Percentiles rank a stretch among this genome's conserved stretches.
Evolutionary conservation across 2,888 invertebrate genomes (phyloP).

Genomic region (Drosophila nr. medialis): DNA sequence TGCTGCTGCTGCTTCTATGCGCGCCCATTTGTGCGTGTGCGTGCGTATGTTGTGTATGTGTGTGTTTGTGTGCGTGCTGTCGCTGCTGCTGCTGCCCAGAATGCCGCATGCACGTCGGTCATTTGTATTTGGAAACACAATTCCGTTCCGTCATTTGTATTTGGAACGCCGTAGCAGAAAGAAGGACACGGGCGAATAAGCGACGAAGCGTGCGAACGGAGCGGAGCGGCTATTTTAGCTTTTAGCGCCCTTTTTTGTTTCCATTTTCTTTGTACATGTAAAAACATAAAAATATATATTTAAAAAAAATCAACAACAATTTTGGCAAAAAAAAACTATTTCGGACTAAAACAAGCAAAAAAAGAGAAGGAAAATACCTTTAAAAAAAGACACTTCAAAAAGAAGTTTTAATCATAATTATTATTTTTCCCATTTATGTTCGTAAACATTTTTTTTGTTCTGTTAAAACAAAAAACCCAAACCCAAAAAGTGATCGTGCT

Average conservation of each 20-base stretch:
- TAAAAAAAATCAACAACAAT: slow-evolving; percentile 45
- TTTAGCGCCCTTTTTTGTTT: slow-evolving; percentile 83
- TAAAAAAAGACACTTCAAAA: slow-evolving; percentile 11
- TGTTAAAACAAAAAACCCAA: slow-evolving; percentile 29
- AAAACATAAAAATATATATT: slow-evolving; percentile 34
- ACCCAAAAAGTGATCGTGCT: slow-evolving; percentile 56
- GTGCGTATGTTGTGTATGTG: slow-evolving; percentile 3
- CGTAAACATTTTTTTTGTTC: slow-evolving; percentile 73
- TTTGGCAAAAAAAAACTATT: slow-evolving; percentile 62
- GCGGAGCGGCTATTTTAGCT: slow-evolving; percentile 82
- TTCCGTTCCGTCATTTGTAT: slow-evolving; percentile 81
- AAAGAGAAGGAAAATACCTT: slow-evolving; percentile 33
- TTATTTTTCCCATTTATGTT: slow-evolving; percentile 71
- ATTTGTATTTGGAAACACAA: slow-evolving; percentile 82
- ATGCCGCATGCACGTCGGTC: slow-evolving; percentile 78
- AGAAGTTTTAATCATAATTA: slow-evolving; percentile 31
- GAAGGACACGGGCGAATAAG: slow-evolving; percentile 79
- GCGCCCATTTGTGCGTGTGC: slow-evolving; percentile 31
- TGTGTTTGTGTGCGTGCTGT: slow-evolving; percentile 10
- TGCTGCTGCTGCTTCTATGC: slow-evolving; percentile 28
- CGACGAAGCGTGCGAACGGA: slow-evolving; percentile 78
- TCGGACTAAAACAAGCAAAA: slow-evolving; percentile 58
- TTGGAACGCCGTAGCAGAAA: slow-evolving; percentile 83
- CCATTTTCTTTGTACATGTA: slow-evolving; percentile 67
- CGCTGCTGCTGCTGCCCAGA: slow-evolving; percentile 41